Conservation (phyloP, 2,113 vertebrate species). For the Ariopsis seemanni region DNA sequence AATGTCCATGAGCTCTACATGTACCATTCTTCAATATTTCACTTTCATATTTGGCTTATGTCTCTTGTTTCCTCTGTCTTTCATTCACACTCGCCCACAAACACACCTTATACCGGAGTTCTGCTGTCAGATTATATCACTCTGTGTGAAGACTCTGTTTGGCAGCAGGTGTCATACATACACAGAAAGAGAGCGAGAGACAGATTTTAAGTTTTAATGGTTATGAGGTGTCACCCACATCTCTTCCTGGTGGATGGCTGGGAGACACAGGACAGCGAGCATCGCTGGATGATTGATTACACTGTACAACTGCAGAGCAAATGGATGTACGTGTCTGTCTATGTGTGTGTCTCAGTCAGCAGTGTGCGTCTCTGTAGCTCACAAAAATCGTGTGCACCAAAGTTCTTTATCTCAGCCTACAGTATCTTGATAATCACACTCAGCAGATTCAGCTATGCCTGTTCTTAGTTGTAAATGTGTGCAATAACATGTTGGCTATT, state of each 20-base stretch:
- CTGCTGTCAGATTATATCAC: conserved; percentile 25
- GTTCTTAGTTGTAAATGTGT: background rate
- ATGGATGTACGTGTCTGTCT: background rate
- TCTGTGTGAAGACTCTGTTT: conserved; percentile 6
- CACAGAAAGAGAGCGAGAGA: background rate
- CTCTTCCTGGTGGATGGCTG: conserved; percentile 15
- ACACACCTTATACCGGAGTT: background rate
- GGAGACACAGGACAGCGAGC: background rate
- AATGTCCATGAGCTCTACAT: background rate
- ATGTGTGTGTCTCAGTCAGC: background rate
- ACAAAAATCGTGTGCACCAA: background rate
- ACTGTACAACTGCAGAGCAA: background rate
- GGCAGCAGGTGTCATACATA: conserved; percentile 37
- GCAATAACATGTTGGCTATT: background rate
- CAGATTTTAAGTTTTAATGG: conserved; percentile 34
- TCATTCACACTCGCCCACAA: conserved; percentile 19
- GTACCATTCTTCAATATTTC: conserved; percentile 17
- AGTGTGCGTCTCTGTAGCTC: background rate
- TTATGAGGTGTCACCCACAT: conserved; percentile 38
- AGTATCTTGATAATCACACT: background rate
- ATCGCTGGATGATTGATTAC: conserved; percentile 26
- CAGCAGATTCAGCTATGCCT: background rate
- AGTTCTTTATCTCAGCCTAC: background rate
- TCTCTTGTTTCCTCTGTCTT: background rate
- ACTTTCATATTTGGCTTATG: background rate